These are phyloP conservation scores for Oopsacas minuta DNA, from an alignment of 37 sponge, comb jelly and placozoan species.

Conservation along the genomic window DNA sequence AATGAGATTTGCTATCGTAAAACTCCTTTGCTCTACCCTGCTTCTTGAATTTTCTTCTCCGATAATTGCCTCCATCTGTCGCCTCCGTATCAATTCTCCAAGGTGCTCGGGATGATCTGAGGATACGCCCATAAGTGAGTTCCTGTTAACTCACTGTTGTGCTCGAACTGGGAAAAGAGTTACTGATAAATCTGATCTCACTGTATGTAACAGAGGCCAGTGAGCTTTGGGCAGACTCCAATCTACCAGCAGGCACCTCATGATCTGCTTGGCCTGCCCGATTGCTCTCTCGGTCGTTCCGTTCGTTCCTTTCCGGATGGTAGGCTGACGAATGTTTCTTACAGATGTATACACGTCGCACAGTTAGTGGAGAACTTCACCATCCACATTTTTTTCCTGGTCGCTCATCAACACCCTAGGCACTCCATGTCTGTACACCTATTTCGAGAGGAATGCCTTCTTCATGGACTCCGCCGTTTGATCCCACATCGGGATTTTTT, in stretches of 20 bases:
- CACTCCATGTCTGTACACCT: slow-evolving; percentile 15
- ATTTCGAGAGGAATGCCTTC: slow-evolving; percentile 3
- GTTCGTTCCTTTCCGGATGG: background rate
- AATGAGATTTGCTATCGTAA: no score
- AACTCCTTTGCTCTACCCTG: no score
- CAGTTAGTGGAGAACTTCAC: background rate
- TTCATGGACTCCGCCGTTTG: slow-evolving; percentile 1
- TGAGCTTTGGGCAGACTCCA: background rate
- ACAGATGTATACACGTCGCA: background rate
- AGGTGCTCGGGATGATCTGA: no score
- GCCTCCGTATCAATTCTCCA: no score
- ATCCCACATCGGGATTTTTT: background rate
- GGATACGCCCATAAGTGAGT: no score
- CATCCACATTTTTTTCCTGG: slow-evolving; percentile 23
- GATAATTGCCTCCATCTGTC: no score
- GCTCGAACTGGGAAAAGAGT: no score
- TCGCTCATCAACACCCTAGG: slow-evolving; percentile 12
- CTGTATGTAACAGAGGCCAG: no score
- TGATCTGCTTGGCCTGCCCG: slow-evolving; percentile 15
- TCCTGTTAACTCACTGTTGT: no score
- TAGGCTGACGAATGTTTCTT: slow-evolving; percentile 14
- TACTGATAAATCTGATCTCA: no score
- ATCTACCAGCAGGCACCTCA: slow-evolving; percentile 10
- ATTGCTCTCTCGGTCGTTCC: slow-evolving; percentile 9
- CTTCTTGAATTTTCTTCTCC: no score